Evolutionary conservation across 2,888 invertebrate genomes (phyloP), one percentile per base, ranked within the genome.

Genomic region (Steinernema carpocapsae): DNA sequence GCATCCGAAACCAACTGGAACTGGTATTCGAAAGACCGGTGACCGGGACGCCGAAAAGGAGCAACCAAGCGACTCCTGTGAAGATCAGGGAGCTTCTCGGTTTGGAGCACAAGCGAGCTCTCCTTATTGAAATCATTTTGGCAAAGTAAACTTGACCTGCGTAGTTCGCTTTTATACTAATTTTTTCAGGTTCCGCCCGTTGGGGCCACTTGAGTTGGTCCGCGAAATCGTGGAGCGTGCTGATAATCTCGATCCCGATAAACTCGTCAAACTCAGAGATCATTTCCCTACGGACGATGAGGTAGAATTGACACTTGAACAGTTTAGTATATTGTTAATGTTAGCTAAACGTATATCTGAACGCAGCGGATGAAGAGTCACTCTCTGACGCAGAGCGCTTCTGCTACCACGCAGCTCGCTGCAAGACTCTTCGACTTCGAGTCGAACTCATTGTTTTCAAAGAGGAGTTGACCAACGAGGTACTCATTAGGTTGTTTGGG

Each of bases 391-490:
- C 46, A 7, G 71, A 71, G 17, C 24, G 26, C 1, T 71, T 71
- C 51, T 46, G 46, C 26, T 71, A 26, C 26, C 48, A 46, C 71
- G 71, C 51, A 14, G 71, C 71, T 4, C 10, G 43, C 1, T 48
- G 51, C 26, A 46, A 46, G 14, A 71, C 48, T 6, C 42, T 71
- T 29, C 46, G 51, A 14, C 51, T 71, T 26, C 46, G 51, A 22
- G 48, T 71, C 29, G 71, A 71, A 26, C 19, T 71, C 42, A 71
- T 71, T n/a, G 71, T 71, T 3, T 71, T 71, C 71, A 71, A 26
- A 29, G 46, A 46, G n/a, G 71, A 71, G 26, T 37, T 71, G 24
- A 3, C 14, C 71, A 64, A 29, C 32, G 64, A 64, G 32, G 64
- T 64, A 12, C 10, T n/a, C n/a, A n/a, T n/a, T n/a, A n/a, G n/a